phyloP scores from a whole-genome alignment of 37 sponge, comb jelly and placozoan species.

The Dysidea cf. avara region DNA sequence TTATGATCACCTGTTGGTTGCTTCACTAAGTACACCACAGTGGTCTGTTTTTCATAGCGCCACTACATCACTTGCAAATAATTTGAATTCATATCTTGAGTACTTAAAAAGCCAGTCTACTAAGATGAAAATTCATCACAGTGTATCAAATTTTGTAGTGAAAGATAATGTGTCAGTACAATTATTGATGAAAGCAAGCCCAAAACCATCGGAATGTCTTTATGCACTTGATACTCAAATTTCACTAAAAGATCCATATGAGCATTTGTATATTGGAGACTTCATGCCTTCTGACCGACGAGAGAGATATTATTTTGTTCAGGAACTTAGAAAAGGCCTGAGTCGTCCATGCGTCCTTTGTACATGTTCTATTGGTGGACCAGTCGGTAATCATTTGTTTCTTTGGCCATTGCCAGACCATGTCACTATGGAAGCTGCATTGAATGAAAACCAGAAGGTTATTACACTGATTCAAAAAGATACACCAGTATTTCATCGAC shows the following conservation, averaged over 20 bases:
- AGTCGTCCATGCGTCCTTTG: conserved; percentile 17
- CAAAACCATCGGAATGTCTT: conserved; percentile 9
- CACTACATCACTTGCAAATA: too few species aligned
- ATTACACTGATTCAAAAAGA: conserved; percentile 12
- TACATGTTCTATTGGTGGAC: conserved; percentile 33
- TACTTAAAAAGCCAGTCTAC: conserved; percentile 9
- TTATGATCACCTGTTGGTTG: conserved; percentile 12
- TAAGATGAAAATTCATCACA: conserved; percentile 15
- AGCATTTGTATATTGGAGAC: conserved; percentile 12
- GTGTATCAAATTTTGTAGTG: background rate
- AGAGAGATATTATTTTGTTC: conserved; percentile 12
- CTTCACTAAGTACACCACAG: conserved; percentile 1
- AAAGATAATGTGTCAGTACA: background rate
- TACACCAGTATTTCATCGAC: conserved; percentile 19
- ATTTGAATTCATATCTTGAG: too few species aligned
- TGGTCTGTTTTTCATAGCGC: background rate
- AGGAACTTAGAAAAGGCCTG: conserved; percentile 21
- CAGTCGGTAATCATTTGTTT: conserved; percentile 34
- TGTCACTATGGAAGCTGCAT: conserved; percentile 24
- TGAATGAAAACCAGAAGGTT: conserved; percentile 29
- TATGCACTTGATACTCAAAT: background rate
- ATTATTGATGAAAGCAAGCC: conserved; percentile 10
- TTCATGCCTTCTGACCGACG: conserved; percentile 17
- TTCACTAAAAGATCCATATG: conserved; percentile 17
- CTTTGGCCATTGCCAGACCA: conserved; percentile 38